These are phyloP conservation scores for Acronicta leporina DNA, from an alignment of 2,888 invertebrate genomes.

Conservation along the genomic window DNA sequence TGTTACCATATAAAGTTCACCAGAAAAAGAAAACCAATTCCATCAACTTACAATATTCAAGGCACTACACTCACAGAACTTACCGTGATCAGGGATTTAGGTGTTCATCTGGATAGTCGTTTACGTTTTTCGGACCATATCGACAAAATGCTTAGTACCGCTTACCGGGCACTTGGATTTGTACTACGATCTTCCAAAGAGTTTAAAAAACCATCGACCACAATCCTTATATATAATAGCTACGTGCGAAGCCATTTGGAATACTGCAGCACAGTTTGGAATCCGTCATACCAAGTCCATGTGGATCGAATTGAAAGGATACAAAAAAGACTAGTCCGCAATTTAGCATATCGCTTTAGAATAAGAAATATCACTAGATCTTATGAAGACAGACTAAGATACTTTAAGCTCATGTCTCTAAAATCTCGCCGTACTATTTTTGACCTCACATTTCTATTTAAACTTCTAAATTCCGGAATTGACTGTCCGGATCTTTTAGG, in stretches of 20 bases:
- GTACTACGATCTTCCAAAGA: constrained; percentile 5
- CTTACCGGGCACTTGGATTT: constrained; percentile 3
- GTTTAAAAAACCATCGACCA: constrained; percentile 1
- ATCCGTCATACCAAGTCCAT: constrained; percentile 6
- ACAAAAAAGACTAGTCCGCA: constrained; percentile 1
- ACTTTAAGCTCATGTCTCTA: background rate
- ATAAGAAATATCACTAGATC: background rate
- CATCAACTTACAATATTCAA: constrained; percentile 6
- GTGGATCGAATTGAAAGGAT: background rate
- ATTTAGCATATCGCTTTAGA: background rate
- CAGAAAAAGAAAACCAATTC: constrained; percentile 4
- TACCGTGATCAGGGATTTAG: constrained; percentile 2
- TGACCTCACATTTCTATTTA: background rate
- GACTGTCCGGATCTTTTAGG: background rate
- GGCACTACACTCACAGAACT: constrained; percentile 1
- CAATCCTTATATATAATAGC: constrained; percentile 4
- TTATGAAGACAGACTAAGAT: background rate
- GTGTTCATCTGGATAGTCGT: constrained; percentile 4
- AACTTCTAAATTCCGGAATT: background rate
- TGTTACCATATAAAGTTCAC: constrained; percentile 9
- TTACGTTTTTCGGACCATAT: constrained; percentile 6
- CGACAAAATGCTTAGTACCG: background rate
- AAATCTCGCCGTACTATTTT: background rate
- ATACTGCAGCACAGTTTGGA: constrained; percentile 10
- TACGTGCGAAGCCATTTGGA: constrained; percentile 8